Conservation (phyloP, 2,888 invertebrate species). For the Caenorhabditis afra region DNA sequence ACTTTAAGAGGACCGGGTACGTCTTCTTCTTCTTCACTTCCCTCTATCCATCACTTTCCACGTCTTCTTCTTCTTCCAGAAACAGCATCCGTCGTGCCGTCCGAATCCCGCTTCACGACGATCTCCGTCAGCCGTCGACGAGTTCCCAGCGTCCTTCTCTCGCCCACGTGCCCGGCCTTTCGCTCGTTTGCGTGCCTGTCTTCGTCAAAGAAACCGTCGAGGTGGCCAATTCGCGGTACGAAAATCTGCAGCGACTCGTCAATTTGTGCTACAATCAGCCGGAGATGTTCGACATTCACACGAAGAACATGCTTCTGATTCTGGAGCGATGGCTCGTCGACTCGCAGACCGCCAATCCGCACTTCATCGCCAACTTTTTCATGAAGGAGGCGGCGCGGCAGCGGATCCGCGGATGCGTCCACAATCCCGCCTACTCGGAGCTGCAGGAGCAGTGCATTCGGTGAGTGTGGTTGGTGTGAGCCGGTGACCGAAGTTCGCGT, state of each 20-base stretch:
- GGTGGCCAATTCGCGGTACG: conserved; percentile 59
- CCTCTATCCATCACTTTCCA: no score
- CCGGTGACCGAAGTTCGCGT: conserved; percentile 15
- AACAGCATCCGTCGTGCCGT: conserved; percentile 57
- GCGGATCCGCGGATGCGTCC: conserved; percentile 69
- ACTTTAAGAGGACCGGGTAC: conserved; percentile 50
- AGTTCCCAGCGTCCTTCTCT: conserved; percentile 36
- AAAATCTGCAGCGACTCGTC: conserved; percentile 60
- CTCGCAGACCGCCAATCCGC: conserved; percentile 59
- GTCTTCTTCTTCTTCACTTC: no score
- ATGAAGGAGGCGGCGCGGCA: conserved; percentile 57
- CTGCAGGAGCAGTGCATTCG: conserved; percentile 53
- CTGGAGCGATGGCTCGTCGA: conserved; percentile 71
- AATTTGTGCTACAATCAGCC: conserved; percentile 60
- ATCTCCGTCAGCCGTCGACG: conserved; percentile 25
- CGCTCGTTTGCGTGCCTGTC: conserved; percentile 62
- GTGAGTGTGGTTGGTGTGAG: conserved; percentile 2
- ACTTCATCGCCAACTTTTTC: conserved; percentile 71
- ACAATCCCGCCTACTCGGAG: conserved; percentile 74
- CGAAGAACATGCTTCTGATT: conserved; percentile 71
- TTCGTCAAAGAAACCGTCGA: conserved; percentile 57
- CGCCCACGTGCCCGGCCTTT: conserved; percentile 52
- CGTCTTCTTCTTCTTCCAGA: conserved; percentile 12
- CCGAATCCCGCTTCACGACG: conserved; percentile 57
- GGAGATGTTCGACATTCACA: conserved; percentile 67